These are phyloP conservation scores for Parambassis ranga DNA, from an alignment of 2,797 vertebrate genomes.

Conservation along the genomic window DNA sequence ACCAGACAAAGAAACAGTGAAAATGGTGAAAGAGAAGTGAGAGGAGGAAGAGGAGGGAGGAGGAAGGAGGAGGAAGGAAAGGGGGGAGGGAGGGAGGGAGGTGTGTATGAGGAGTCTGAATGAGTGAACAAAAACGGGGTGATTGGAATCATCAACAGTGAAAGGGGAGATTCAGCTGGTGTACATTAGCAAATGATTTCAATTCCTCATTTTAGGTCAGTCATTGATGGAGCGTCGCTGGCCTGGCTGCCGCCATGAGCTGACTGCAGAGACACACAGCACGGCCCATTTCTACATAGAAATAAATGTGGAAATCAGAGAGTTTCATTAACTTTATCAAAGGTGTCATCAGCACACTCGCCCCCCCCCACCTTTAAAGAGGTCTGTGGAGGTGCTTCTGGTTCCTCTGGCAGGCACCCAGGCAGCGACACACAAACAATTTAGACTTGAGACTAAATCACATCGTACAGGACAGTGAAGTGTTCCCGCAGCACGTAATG, in stretches of 20 bases:
- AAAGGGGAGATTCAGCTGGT: conserved; percentile 1
- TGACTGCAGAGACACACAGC: no score
- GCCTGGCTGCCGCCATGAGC: conserved; percentile 34
- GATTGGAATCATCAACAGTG: conserved; percentile 73
- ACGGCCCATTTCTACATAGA: no score
- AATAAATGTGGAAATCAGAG: no score
- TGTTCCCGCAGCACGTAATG: conserved; percentile 28
- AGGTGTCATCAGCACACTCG: no score
- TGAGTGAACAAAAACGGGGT: conserved; percentile 83
- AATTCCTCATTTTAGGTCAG: conserved; percentile 60
- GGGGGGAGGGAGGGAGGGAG: neutral
- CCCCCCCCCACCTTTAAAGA: no score
- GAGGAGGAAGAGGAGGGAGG: neutral
- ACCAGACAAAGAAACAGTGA: conserved; percentile 85
- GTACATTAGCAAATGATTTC: conserved; percentile 59
- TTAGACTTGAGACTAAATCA: conserved; percentile 40
- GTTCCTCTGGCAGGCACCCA: conserved; percentile 26
- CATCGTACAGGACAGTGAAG: conserved; percentile 36
- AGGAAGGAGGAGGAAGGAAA: neutral
- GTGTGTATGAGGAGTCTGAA: conserved; percentile 57
- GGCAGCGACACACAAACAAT: conserved; percentile 50
- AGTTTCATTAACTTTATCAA: no score
- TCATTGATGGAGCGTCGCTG: conserved; percentile 42
- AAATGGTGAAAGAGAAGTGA: conserved; percentile 62
- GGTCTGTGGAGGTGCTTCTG: neutral